These are phyloP conservation scores for Albula glossodonta DNA, from an alignment of 2,113 vertebrate species.

Conservation along the genomic window DNA sequence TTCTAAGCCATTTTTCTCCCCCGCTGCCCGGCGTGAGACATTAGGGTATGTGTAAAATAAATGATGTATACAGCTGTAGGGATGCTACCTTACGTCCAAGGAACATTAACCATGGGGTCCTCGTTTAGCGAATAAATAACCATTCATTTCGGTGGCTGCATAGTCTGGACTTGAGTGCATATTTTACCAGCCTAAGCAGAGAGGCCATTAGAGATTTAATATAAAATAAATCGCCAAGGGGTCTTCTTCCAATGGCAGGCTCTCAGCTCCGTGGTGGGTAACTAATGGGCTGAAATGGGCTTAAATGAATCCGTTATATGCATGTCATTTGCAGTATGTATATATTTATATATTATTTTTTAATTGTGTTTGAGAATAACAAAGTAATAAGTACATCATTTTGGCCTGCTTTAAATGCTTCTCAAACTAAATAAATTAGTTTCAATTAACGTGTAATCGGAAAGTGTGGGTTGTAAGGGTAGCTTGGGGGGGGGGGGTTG, in stretches of 20 bases:
- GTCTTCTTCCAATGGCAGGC: conserved; percentile 91
- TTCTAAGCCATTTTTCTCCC: conserved; percentile 78
- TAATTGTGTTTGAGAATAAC: conserved; percentile 99
- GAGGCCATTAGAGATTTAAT: conserved; percentile 99
- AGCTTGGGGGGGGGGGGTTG: conserved; percentile 37
- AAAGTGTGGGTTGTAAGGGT: not conserved
- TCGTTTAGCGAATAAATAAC: conserved; percentile 99
- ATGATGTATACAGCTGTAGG: conserved; percentile 99
- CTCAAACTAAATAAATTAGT: conserved; percentile 95
- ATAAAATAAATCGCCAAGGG: conserved; percentile 99
- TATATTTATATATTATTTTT: conserved; percentile 99
- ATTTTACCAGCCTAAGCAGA: conserved; percentile 94
- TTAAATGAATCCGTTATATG: conserved; percentile 99
- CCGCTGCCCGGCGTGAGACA: conserved; percentile 92
- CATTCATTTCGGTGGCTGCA: conserved; percentile 95
- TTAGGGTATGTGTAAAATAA: conserved; percentile 99
- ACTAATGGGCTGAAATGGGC: conserved; percentile 99
- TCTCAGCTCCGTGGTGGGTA: conserved; percentile 98
- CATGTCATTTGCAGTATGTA: conserved; percentile 99
- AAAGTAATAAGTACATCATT: conserved; percentile 90
- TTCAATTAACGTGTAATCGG: conserved; percentile 88
- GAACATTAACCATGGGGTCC: conserved; percentile 99
- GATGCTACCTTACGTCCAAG: conserved; percentile 99
- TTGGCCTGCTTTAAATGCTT: conserved; percentile 79
- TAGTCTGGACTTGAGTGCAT: conserved; percentile 95